Base-by-base conservation (phyloP, 2,888 invertebrate species). In the Cecidostiba fungosa region DNA sequence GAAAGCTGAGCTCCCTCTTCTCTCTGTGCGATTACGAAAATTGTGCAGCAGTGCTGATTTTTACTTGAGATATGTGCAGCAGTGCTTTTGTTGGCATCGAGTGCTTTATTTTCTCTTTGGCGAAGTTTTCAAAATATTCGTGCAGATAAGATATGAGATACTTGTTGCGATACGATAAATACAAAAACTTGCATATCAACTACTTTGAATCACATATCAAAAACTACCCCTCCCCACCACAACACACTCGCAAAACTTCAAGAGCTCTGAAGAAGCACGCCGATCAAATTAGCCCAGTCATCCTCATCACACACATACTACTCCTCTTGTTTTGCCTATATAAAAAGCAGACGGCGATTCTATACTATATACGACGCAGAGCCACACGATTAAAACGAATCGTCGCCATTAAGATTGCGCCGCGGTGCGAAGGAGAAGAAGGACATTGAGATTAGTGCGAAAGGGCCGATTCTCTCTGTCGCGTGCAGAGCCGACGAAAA, bases 391-490 rank as follows among this genome's bases (percentile, higher is more conserved):
- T 66, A 66, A 66, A 66, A 12, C 26, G 62, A 62, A 62, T 62
- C 62, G 26, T 62, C 62, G 62, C 12, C 26, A 66, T 66, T 66
- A 29, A 66, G 66, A 66, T 66, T 66, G 66, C 66, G 66, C 66
- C 26, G 54, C 19, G 6, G 26, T 29, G 14, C 62, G 36, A 66
- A 47, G 3, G 26, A 23, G 74, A 29, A 32, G 54, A 81, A 19
- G 81, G 39, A 59, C 77, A 59, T 59, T 72, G 50, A 77, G 72
- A 83, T 83, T 83, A 72, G 77, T 23, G 69, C 36, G 54, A 47
- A 39, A 26, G 73, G 36, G 54, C 29, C 4, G 5, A 23, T 77
- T 39, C 23, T 59, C 59, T 59, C 76, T 39, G 23, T n/a, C 50
- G 39, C 76, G 43, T 43, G 32, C 47, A 23, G 54, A 59, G 39